These are phyloP conservation scores for Pyrochroa serraticornis DNA, from an alignment of 2,888 invertebrate genomes.

Conservation along the genomic window DNA sequence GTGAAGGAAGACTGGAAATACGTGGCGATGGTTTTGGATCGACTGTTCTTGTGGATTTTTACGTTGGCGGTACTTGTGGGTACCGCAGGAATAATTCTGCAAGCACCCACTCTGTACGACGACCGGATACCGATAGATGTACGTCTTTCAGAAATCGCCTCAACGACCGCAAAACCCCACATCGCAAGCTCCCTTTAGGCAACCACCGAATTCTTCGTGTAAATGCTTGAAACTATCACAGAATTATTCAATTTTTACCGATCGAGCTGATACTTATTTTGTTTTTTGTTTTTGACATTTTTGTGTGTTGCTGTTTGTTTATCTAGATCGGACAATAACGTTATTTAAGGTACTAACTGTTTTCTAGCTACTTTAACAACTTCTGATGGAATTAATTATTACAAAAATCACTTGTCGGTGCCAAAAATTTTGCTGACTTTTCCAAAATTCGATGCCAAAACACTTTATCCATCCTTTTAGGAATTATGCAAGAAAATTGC, in stretches of 20 bases:
- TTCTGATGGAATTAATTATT: no score
- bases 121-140: slow-evolving; percentile 87
- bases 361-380: no score
- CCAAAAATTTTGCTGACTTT: no score
- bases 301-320: slow-evolving; percentile 6
- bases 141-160: slow-evolving; percentile 86
- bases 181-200: slow-evolving; percentile 55
- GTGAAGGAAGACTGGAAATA: slow-evolving; percentile 99
- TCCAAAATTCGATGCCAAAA: no score
- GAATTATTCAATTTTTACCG: slow-evolving; percentile 12
- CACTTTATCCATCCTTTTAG: no score
- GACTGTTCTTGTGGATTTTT: slow-evolving; percentile 97
- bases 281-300: neutral
- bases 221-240: slow-evolving; percentile 1
- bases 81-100: slow-evolving; percentile 91
- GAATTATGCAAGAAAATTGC: no score
- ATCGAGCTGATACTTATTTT: slow-evolving; percentile 10
- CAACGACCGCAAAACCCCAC: slow-evolving; percentile 85
- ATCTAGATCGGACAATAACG: slow-evolving; percentile 17
- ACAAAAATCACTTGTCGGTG: no score
- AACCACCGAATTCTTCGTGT: neutral
- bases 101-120: slow-evolving; percentile 94
- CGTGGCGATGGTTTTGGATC: slow-evolving; percentile 96
- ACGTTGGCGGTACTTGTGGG: slow-evolving; percentile 94
- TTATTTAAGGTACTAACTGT: neutral